A percentile compares a stretch with the other conserved stretches of the same genome.
phyloP scores from a whole-genome alignment of 2,888 invertebrate species.

The Lasioglossum morio region DNA sequence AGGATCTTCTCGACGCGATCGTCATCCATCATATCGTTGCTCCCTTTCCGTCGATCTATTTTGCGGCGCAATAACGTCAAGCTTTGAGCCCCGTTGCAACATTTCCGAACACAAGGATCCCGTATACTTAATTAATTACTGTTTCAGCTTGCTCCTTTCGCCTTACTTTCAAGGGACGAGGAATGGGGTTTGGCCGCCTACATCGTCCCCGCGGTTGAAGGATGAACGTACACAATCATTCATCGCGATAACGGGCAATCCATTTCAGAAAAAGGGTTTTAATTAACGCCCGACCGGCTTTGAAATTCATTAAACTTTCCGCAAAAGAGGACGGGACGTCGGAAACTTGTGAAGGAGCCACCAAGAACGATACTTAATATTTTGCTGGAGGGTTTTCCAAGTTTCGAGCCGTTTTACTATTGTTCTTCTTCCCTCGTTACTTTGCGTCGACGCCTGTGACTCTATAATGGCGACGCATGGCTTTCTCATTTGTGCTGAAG shows the following conservation, averaged over 20 bases:
- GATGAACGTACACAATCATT: constrained; percentile 62
- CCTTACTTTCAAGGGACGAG: constrained; percentile 4
- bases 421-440: constrained; percentile 29
- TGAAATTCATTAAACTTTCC: constrained; percentile 59
- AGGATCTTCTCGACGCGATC: constrained; percentile 52
- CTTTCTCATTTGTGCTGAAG: not conserved
- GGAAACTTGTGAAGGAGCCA: constrained; percentile 48
- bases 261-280: constrained; percentile 61
- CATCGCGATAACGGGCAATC: constrained; percentile 59
- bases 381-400: constrained; percentile 26
- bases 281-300: constrained; percentile 60
- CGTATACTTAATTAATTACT: constrained; percentile 79
- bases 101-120: constrained; percentile 71
- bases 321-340: constrained; percentile 11
- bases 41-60: constrained; percentile 70
- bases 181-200: not conserved
- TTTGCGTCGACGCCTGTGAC: not conserved
- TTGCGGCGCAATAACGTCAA: constrained; percentile 71
- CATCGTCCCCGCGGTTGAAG: constrained; percentile 32
- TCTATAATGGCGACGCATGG: not conserved
- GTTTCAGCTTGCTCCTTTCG: constrained; percentile 24
- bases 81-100: constrained; percentile 63
- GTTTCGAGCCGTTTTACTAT: constrained; percentile 19
- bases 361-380: constrained; percentile 52
- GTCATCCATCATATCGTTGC: constrained; percentile 73